Conservation (phyloP, 2,113 vertebrate genomes). For the Neogale vison region DNA sequence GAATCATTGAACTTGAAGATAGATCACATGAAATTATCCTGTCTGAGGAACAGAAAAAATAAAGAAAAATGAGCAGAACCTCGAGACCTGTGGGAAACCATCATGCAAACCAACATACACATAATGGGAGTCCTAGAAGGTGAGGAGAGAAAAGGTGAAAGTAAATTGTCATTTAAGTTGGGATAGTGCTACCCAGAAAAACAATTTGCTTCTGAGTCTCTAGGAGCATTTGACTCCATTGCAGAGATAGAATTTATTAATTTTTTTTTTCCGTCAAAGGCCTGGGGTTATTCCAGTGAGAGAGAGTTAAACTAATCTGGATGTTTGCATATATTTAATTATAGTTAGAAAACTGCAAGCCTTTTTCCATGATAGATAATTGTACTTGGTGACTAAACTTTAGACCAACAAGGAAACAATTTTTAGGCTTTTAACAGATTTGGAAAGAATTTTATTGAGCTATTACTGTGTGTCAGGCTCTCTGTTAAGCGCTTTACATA, state of each 20-base stretch:
- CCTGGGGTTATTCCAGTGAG: not conserved
- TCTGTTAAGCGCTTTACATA: not conserved
- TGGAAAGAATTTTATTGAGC: not conserved
- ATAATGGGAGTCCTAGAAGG: not conserved
- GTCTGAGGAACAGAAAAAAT: not conserved
- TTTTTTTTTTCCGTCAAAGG: not conserved
- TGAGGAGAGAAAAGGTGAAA: not conserved
- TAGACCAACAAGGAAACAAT: conserved; percentile 24
- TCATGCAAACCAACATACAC: not conserved
- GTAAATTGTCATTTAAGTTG: not conserved
- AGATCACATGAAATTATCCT: not conserved
- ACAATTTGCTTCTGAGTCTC: not conserved
- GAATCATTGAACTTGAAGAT: not conserved
- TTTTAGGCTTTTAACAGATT: not conserved
- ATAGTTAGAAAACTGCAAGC: not conserved
- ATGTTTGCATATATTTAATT: not conserved
- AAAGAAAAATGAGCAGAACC: not conserved
- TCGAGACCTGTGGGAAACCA: not conserved
- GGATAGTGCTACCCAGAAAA: not conserved
- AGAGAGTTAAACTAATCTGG: not conserved
- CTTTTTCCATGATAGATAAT: not conserved
- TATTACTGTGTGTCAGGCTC: not conserved
- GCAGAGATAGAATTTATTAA: not conserved
- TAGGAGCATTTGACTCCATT: not conserved
- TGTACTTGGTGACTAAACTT: not conserved